These are phyloP conservation scores for Noctua comes DNA, from an alignment of 2,888 invertebrate species.

Conservation along the genomic window DNA sequence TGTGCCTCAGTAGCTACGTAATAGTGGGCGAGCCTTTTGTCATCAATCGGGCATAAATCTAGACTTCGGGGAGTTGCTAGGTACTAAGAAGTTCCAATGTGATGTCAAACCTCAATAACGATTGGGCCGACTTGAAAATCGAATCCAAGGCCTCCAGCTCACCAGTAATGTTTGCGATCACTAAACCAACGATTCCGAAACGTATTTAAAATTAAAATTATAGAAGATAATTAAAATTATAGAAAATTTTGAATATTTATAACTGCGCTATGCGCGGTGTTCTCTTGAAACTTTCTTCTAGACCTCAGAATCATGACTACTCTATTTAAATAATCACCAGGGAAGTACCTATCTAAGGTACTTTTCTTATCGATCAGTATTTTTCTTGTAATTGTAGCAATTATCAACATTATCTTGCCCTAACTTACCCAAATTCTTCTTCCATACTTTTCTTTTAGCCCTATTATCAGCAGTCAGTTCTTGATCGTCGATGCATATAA, in stretches of 20 bases:
- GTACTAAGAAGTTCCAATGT: neutral
- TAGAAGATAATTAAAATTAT: neutral
- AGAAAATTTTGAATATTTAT: no score
- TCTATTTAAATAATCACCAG: no score
- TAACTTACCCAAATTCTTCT: neutral
- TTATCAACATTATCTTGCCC: neutral
- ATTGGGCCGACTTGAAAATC: neutral
- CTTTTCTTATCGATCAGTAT: no score
- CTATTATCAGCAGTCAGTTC: neutral
- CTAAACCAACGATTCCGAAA: neutral
- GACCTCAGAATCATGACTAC: neutral
- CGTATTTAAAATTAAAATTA: neutral
- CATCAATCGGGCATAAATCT: neutral
- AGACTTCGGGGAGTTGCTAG: neutral
- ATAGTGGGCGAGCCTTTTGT: neutral
- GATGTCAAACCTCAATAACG: neutral
- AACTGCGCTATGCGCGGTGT: neutral
- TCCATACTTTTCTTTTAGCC: neutral
- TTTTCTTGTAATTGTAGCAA: neutral
- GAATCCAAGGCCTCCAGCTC: neutral
- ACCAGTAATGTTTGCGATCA: neutral
- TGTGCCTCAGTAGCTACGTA: neutral
- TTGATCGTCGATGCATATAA: neutral
- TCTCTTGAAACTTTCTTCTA: neutral
- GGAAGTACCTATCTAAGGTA: neutral